These are phyloP conservation scores for Chamaea fasciata DNA, from an alignment of 2,113 vertebrate genomes.

Conservation along the genomic window DNA sequence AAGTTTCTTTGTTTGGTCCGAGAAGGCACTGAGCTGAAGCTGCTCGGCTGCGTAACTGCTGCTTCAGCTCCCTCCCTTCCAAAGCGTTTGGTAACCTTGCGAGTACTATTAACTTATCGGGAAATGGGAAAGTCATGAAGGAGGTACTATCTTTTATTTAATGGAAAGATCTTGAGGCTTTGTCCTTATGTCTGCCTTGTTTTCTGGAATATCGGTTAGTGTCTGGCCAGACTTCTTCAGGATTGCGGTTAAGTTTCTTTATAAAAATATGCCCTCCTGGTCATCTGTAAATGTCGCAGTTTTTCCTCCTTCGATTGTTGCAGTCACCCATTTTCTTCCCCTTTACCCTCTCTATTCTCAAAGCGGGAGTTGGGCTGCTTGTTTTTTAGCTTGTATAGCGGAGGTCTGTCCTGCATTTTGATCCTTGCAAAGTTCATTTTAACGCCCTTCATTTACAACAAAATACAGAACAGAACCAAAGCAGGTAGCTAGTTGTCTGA, in stretches of 20 bases:
- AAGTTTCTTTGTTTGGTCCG: conserved; percentile 66
- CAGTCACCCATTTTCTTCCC: background rate
- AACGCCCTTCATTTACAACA: background rate
- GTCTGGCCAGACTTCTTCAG: background rate
- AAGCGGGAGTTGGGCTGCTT: background rate
- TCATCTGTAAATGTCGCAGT: background rate
- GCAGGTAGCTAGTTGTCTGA: background rate
- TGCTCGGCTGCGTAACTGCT: background rate
- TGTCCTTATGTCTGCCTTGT: background rate
- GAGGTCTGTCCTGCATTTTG: background rate
- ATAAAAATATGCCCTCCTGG: background rate
- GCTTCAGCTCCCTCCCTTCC: background rate
- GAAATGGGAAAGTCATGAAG: background rate
- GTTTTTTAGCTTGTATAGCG: background rate
- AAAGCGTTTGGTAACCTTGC: background rate
- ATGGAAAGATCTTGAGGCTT: background rate
- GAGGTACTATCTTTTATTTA: background rate
- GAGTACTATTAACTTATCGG: background rate
- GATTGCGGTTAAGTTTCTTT: background rate
- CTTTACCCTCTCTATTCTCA: background rate
- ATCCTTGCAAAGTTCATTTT: background rate
- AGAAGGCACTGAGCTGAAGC: conserved; percentile 44
- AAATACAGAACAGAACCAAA: background rate
- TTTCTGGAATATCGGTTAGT: background rate
- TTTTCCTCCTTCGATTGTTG: background rate